Evolutionary conservation across 1,140 invertebrate genomes (phyloP), one percentile per base, ranked within the genome.

Genomic region (Drosophila serrata): DNA sequence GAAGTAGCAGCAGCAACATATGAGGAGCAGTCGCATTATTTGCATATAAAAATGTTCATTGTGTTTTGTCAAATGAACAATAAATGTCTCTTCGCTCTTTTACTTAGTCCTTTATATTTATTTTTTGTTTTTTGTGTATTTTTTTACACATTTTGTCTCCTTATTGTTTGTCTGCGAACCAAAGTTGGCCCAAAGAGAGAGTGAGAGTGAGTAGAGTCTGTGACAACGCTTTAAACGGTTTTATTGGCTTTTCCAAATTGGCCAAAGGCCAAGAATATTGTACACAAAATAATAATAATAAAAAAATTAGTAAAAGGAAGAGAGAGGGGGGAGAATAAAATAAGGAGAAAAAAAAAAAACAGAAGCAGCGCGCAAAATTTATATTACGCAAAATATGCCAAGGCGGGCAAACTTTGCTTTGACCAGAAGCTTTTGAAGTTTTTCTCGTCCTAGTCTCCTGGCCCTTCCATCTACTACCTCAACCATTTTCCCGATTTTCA

Each of bases 31-130:
- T 27, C 31, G 37, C 37, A 78, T 82, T 88, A 88, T 87, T 88
- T 88, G 79, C 79, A 87, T 88, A 82, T 80, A 80, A 82, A 78
- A 87, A 87, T 88, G 67, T 88, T 82, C 70, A 87, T 87, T 88
- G 82, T 82, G 63, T 58, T 37, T 55, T 79, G 75, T 73, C 74
- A 79, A 81, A 60, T 63, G 75, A 70, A 70, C 46, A 87, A 75
- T 63, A 84, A 70, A 64, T 58, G 60, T 73, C 56, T 45, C 6
- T 55, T 35, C 37, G 43, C 35, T 27, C 19, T 17, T 29, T 39
- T 27, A n/a, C n/a, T 24, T 31, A 12, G 53, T 24, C 17, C 22
- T 24, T 40, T n/a, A 15, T 15, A 6, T 31, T 19, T 31, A 5
- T 13, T 13, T 19, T 12, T 60, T 24, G 7, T 15, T 24, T 24